Conservation (phyloP, 2,888 invertebrate species). For the Unio pictorum region DNA sequence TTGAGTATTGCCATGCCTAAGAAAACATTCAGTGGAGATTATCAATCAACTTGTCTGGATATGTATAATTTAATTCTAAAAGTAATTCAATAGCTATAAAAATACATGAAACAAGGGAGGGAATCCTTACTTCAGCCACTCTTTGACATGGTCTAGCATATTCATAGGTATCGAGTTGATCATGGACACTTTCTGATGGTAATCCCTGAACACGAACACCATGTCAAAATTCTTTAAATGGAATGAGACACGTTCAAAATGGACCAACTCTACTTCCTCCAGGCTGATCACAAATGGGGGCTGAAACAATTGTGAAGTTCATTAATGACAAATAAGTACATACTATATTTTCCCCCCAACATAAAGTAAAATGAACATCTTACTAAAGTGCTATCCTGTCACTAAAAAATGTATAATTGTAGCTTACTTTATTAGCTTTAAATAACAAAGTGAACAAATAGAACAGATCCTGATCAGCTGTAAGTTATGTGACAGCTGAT, state of each 20-base stretch:
- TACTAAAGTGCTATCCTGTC: too few relatives aligned
- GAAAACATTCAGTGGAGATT: too few relatives aligned
- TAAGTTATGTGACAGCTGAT: too few relatives aligned
- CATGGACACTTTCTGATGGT: slow-evolving; percentile 93
- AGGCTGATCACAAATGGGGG: slow-evolving; percentile 98
- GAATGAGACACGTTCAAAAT: slow-evolving; percentile 99
- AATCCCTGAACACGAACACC: slow-evolving; percentile 99
- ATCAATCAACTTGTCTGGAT: too few relatives aligned
- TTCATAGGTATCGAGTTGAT: slow-evolving; percentile 99
- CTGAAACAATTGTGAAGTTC: slow-evolving; percentile 68
- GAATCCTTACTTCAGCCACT: slow-evolving; percentile 92
- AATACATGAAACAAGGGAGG: neutral
- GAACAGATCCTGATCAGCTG: too few relatives aligned
- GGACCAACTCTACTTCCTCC: slow-evolving; percentile 97
- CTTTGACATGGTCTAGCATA: slow-evolving; percentile 98
- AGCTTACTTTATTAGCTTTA: too few relatives aligned
- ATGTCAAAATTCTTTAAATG: slow-evolving; percentile 99
- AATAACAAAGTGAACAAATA: too few relatives aligned
- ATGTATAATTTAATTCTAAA: too few relatives aligned
- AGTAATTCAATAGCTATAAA: too few relatives aligned
- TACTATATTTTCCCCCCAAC: neutral
- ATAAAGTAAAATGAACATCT: neutral
- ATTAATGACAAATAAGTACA: neutral
- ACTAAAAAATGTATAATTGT: too few relatives aligned
- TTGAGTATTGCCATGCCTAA: too few relatives aligned